A percentile compares a stretch with the other conserved stretches of the same genome.
Conservation (phyloP, 1,140 invertebrate species). For the Drosophila miranda region DNA sequence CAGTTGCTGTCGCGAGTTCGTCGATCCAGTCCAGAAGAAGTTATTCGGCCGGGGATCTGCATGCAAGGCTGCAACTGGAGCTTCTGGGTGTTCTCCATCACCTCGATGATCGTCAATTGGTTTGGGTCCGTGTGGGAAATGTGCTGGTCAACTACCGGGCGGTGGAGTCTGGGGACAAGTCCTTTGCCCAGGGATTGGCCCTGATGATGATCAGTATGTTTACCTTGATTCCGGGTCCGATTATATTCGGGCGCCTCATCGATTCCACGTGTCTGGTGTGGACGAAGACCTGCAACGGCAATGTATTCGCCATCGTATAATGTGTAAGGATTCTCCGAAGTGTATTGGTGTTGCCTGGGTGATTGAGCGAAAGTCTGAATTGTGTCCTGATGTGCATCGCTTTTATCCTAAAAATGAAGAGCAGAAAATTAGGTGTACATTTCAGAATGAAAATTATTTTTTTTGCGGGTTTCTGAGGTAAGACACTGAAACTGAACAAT, state of each 20-base stretch:
- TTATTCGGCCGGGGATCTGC: slow-evolving; percentile 84
- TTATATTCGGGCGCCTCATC: slow-evolving; percentile 86
- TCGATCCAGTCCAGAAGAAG: slow-evolving; percentile 41
- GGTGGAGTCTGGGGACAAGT: slow-evolving; percentile 85
- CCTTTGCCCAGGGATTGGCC: slow-evolving; percentile 86
- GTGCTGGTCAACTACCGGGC: slow-evolving; percentile 85
- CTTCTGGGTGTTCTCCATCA: slow-evolving; percentile 82
- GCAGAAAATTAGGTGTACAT: no score
- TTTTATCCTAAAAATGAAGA: no score
- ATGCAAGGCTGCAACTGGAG: slow-evolving; percentile 83
- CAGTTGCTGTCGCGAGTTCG: slow-evolving; percentile 21
- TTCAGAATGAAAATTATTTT: no score
- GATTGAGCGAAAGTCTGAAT: no score
- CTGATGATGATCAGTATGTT: slow-evolving; percentile 86
- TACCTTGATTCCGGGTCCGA: slow-evolving; percentile 87
- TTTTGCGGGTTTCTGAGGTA: no score
- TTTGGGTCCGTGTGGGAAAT: slow-evolving; percentile 85
- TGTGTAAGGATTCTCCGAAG: no score
- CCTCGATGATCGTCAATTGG: slow-evolving; percentile 84
- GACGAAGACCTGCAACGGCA: slow-evolving; percentile 85
- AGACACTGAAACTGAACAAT: no score
- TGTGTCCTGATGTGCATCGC: no score
- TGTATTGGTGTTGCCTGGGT: no score
- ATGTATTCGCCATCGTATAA: neutral
- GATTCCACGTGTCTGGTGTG: slow-evolving; percentile 86